Conservation (phyloP, 2,797 vertebrate species). For the Tragelaphus oryx region DNA sequence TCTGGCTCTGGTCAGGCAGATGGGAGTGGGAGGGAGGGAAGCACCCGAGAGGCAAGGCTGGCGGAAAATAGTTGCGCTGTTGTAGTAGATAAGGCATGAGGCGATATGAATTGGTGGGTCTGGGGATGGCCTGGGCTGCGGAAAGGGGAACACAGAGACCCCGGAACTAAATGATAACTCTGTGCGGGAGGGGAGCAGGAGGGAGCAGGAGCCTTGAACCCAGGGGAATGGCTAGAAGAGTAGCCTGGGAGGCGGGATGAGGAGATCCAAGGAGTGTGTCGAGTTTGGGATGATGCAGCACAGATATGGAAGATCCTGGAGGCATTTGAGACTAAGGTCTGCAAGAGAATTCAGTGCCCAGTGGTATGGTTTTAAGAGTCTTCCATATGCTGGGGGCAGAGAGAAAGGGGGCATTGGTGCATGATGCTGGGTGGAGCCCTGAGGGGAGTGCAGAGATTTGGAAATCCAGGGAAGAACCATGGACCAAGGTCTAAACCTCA, state of each 20-base stretch:
- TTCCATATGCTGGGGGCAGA: background rate
- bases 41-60: background rate
- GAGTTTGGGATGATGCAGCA: background rate
- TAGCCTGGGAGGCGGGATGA: background rate
- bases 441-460: background rate
- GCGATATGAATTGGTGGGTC: background rate
- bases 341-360: background rate
- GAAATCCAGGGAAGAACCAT: background rate
- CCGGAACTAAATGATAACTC: background rate
- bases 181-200: background rate
- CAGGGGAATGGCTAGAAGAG: rapidly evolving
- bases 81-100: background rate
- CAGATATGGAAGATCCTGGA: background rate
- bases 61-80: background rate
- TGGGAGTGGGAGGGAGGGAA: background rate
- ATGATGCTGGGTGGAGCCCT: background rate
- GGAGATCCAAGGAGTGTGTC: too few relatives aligned
- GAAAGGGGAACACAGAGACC: background rate
- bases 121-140: background rate
- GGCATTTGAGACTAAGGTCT: background rate
- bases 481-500: background rate
- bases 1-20: background rate
- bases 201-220: background rate
- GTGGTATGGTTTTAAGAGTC: background rate
- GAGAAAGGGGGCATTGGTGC: rapidly evolving